Percentiles rank a stretch among this genome's conserved stretches.
These are phyloP conservation scores for Anodontia alba DNA, from an alignment of 2,888 invertebrate species.

Conservation along the genomic window DNA sequence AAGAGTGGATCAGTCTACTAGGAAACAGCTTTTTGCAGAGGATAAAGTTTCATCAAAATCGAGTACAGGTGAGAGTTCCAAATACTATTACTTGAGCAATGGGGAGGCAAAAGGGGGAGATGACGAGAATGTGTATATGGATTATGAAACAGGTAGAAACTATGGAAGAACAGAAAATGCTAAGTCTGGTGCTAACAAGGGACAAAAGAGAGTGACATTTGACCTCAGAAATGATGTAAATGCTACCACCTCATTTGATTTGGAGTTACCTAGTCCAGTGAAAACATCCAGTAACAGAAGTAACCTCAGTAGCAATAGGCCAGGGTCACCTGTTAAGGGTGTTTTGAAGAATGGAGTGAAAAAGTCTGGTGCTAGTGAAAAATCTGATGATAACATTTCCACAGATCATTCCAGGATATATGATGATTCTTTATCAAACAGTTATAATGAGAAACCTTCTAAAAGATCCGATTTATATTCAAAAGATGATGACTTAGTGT, in stretches of 20 bases:
- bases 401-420: slow-evolving; percentile 65
- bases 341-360: slow-evolving; percentile 65
- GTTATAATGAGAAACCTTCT: slow-evolving; percentile 42
- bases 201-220: slow-evolving; percentile 75
- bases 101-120: slow-evolving; percentile 35
- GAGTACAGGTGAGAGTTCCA: slow-evolving; percentile 65
- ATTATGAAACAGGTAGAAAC: slow-evolving; percentile 47
- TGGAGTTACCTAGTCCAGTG: slow-evolving; percentile 78
- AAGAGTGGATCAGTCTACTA: slow-evolving; percentile 54
- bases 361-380: slow-evolving; percentile 43
- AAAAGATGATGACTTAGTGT: slow-evolving; percentile 58
- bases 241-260: slow-evolving; percentile 76
- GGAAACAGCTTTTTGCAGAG: slow-evolving; percentile 67
- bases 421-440: slow-evolving; percentile 61
- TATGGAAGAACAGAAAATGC: slow-evolving; percentile 46
- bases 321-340: slow-evolving; percentile 66
- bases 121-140: slow-evolving; percentile 29
- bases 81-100: slow-evolving; percentile 59
- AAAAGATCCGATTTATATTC: slow-evolving; percentile 38
- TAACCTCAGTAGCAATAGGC: slow-evolving; percentile 43
- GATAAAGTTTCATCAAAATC: slow-evolving; percentile 46
- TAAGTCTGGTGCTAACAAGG: slow-evolving; percentile 54
- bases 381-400: slow-evolving; percentile 46
- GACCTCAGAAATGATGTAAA: slow-evolving; percentile 65
- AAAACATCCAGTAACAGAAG: slow-evolving; percentile 55